Evolutionary conservation across 2,113 vertebrate genomes (phyloP).

Genomic region (Papio anubis): DNA sequence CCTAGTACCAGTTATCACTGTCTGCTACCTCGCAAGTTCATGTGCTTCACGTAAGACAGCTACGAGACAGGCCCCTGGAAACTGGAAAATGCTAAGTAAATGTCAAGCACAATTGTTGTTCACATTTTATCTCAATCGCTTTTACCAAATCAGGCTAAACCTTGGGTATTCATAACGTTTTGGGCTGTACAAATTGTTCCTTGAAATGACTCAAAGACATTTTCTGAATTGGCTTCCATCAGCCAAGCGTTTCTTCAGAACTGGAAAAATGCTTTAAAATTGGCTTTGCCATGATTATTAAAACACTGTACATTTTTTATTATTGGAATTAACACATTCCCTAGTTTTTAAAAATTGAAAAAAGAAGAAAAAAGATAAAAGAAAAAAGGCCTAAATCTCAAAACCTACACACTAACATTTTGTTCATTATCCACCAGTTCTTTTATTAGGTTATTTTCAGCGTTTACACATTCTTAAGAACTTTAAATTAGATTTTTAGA

Average conservation of each 20-base stretch:
- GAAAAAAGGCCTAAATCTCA: not conserved
- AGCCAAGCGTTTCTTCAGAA: not conserved
- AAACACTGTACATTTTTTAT: not conserved
- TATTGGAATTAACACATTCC: not conserved
- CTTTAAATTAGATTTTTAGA: constrained; percentile 1
- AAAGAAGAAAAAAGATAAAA: not conserved
- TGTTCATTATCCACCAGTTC: not conserved
- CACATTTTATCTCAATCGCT: not conserved
- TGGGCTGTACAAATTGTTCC: not conserved
- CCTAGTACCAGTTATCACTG: rapidly evolving
- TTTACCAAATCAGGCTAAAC: not conserved
- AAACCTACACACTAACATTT: not conserved
- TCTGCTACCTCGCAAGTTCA: not conserved
- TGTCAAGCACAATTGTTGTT: too few species aligned
- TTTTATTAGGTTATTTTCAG: not conserved
- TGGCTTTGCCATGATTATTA: not conserved
- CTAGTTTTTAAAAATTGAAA: not conserved
- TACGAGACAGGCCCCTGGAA: not conserved
- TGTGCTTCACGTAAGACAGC: not conserved
- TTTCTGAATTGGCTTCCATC: not conserved
- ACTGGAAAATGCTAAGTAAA: not conserved
- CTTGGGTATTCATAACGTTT: not conserved
- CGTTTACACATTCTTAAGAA: not conserved
- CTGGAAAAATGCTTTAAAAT: not conserved
- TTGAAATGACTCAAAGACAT: not conserved